A percentile compares a stretch with the other conserved stretches of the same genome.
Evolutionary conservation across 2,113 vertebrate genomes (phyloP).

Genomic region (Labeo catla): DNA sequence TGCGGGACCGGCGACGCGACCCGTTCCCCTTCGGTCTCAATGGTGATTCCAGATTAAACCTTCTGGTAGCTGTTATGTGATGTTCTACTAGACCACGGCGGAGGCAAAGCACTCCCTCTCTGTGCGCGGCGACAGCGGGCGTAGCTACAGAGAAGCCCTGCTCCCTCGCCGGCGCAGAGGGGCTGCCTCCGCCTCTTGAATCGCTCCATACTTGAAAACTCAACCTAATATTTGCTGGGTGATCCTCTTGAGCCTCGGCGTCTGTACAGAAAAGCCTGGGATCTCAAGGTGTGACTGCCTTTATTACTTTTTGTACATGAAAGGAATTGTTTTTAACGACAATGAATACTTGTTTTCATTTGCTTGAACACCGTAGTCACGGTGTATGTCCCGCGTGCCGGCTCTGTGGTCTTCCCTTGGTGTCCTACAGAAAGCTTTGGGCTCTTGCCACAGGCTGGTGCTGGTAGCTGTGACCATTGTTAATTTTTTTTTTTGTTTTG

Average conservation of each 20-base stretch:
- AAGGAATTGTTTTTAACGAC: conserved; percentile 35
- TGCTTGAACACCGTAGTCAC: neutral
- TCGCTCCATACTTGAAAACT: conserved; percentile 67
- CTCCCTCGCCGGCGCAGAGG: conserved; percentile 60
- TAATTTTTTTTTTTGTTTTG: neutral
- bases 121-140: conserved; percentile 71
- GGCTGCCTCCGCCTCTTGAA: conserved; percentile 51
- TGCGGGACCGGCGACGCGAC: neutral
- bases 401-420: conserved; percentile 69
- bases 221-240: conserved; percentile 20
- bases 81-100: conserved; percentile 71
- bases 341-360: neutral
- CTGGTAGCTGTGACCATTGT: conserved; percentile 59
- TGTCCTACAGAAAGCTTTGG: conserved; percentile 79
- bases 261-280: conserved; percentile 46
- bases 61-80: conserved; percentile 69
- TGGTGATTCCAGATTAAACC: conserved; percentile 50
- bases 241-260: conserved; percentile 29
- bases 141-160: conserved; percentile 86
- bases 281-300: conserved; percentile 40
- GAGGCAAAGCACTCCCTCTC: conserved; percentile 62
- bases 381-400: conserved; percentile 42
- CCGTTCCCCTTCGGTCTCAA: neutral
- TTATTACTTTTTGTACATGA: conserved; percentile 43
- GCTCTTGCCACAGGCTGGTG: conserved; percentile 63